These are phyloP conservation scores for Toxotes chatareus DNA, from an alignment of 2,113 vertebrate genomes.

Conservation along the genomic window DNA sequence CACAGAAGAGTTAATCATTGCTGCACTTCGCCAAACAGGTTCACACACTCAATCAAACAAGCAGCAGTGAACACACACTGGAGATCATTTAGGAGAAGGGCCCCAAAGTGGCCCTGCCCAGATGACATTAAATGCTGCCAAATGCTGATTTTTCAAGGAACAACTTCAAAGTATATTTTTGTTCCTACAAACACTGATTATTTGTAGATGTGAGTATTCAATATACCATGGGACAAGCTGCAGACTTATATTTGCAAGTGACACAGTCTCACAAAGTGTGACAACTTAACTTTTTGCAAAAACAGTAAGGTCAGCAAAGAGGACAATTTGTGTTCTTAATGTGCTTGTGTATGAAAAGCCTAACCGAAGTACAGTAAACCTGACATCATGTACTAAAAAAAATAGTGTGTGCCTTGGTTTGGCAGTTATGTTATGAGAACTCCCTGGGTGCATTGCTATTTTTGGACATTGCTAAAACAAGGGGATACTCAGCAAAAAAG, in stretches of 20 bases:
- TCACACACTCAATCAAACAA: slow-evolving; percentile 26
- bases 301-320: not conserved
- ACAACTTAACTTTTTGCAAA: not conserved
- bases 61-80: slow-evolving; percentile 14
- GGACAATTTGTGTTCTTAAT: too few species aligned
- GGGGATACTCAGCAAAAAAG: not conserved
- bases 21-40: slow-evolving; percentile 17
- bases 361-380: not conserved
- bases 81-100: not conserved
- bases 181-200: not conserved
- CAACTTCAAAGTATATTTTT: not conserved
- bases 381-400: not conserved
- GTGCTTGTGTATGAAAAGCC: not conserved
- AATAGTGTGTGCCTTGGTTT: not conserved
- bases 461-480: not conserved
- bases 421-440: not conserved
- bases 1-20: slow-evolving; percentile 46
- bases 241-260: not conserved
- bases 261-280: not conserved
- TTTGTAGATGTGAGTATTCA: not conserved
- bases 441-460: not conserved
- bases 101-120: not conserved
- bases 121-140: slow-evolving; percentile 18
- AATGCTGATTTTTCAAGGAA: not conserved
- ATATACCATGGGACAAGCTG: not conserved